These are phyloP conservation scores for Fulmarus glacialis DNA, from an alignment of 2,113 vertebrate species.

Conservation along the genomic window DNA sequence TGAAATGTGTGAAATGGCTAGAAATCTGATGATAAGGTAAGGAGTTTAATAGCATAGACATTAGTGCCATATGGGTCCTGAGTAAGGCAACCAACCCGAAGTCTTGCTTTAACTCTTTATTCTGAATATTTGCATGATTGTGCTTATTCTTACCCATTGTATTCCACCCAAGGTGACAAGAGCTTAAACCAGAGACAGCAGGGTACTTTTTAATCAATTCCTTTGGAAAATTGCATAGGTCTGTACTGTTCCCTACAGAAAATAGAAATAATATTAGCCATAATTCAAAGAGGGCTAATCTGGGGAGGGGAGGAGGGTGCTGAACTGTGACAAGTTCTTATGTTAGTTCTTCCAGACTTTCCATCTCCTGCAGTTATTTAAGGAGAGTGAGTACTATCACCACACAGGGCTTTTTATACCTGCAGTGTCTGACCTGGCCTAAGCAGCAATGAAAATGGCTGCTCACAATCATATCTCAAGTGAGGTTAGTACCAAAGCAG, in stretches of 20 bases:
- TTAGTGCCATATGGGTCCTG: neutral
- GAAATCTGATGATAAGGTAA: neutral
- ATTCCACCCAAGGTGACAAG: neutral
- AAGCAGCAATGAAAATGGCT: neutral
- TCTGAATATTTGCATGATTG: constrained; percentile 5
- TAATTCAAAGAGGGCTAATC: neutral
- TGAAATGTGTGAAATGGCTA: neutral
- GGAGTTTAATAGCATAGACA: neutral
- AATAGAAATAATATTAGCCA: neutral
- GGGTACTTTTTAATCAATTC: neutral
- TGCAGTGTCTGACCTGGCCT: neutral
- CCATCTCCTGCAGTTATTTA: neutral
- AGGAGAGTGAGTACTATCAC: neutral
- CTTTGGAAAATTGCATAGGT: constrained; percentile 5
- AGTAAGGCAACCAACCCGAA: neutral
- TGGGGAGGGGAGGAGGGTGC: neutral
- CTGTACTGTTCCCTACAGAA: neutral
- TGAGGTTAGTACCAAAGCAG: neutral
- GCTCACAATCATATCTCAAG: neutral
- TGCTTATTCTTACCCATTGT: neutral
- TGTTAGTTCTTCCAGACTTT: neutral
- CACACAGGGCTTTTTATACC: neutral
- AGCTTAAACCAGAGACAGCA: neutral
- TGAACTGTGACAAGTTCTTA: neutral
- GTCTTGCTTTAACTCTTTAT: neutral